phyloP scores from a whole-genome alignment of 1,140 invertebrate species.

The Telenomus remus region DNA sequence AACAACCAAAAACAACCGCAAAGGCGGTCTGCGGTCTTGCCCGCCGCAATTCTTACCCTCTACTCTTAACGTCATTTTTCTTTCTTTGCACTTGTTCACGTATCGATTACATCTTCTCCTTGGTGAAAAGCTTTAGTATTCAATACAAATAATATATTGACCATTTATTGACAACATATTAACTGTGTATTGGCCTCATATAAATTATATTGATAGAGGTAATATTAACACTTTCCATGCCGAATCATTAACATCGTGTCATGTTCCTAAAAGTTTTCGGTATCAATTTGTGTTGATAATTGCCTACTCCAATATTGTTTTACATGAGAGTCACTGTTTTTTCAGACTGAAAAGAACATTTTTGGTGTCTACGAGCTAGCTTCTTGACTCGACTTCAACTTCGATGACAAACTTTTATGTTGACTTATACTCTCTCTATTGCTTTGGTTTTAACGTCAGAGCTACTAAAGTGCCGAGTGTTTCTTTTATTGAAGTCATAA shows the following conservation, averaged over 20 bases:
- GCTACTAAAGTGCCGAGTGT: background rate
- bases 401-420: background rate
- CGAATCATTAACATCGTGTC: too few relatives aligned
- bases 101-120: background rate
- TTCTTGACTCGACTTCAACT: background rate
- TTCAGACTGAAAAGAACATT: background rate
- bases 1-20: slow-evolving; percentile 41
- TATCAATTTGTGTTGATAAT: too few relatives aligned
- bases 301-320: too few relatives aligned
- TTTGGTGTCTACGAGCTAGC: background rate
- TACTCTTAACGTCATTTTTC: background rate
- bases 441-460: background rate
- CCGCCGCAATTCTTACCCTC: background rate
- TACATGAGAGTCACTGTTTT: too few relatives aligned
- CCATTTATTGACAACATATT: too few relatives aligned
- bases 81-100: background rate
- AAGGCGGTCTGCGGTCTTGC: slow-evolving; percentile 34
- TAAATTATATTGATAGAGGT: too few relatives aligned
- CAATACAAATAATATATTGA: too few relatives aligned
- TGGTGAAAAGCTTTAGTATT: too few relatives aligned
- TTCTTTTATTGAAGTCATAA: background rate
- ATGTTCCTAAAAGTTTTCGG: too few relatives aligned
- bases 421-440: background rate
- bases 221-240: too few relatives aligned
- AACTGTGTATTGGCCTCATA: too few relatives aligned